Evolutionary conservation across 2,797 vertebrate species (phyloP).

Genomic region (Brachyalestes nurse): DNA sequence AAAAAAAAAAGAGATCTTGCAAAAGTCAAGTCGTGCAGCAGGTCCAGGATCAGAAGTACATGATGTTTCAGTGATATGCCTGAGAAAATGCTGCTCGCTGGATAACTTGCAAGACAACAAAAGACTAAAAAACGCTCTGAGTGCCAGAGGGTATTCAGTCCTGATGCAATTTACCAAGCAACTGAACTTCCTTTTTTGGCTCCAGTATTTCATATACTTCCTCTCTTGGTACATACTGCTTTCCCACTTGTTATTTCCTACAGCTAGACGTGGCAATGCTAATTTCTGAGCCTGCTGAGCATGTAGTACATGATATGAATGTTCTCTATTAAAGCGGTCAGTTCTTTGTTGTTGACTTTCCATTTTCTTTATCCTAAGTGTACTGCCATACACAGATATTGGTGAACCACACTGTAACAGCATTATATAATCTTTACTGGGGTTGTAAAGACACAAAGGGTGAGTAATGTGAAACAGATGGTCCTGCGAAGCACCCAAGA

Average conservation of each 20-base stretch:
- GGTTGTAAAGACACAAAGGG: conserved; percentile 40
- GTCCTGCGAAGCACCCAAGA: conserved; percentile 16
- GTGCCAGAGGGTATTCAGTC: neutral
- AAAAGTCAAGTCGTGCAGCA: conserved; percentile 22
- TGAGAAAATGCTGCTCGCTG: neutral
- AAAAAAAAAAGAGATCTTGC: neutral
- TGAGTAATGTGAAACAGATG: conserved; percentile 28
- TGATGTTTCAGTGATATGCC: neutral
- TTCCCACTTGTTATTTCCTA: conserved; percentile 13
- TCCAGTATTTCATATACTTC: neutral
- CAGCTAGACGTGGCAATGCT: neutral
- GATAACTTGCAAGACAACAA: conserved; percentile 9
- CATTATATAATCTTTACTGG: conserved; percentile 26
- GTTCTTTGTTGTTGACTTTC: conserved; percentile 20
- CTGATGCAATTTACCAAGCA: neutral
- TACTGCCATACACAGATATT: conserved; percentile 5
- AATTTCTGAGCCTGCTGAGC: conserved; percentile 10
- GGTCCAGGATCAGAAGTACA: neutral
- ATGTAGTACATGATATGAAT: conserved; percentile 9
- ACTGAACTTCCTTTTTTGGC: conserved; percentile 4
- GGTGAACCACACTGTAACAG: neutral
- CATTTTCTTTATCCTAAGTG: conserved; percentile 7
- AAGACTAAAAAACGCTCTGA: neutral
- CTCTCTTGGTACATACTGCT: neutral
- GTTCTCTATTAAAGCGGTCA: conserved; percentile 32